Evolutionary conservation across 2,113 vertebrate genomes (phyloP).

Genomic region (Aspidoscelis tigris): DNA sequence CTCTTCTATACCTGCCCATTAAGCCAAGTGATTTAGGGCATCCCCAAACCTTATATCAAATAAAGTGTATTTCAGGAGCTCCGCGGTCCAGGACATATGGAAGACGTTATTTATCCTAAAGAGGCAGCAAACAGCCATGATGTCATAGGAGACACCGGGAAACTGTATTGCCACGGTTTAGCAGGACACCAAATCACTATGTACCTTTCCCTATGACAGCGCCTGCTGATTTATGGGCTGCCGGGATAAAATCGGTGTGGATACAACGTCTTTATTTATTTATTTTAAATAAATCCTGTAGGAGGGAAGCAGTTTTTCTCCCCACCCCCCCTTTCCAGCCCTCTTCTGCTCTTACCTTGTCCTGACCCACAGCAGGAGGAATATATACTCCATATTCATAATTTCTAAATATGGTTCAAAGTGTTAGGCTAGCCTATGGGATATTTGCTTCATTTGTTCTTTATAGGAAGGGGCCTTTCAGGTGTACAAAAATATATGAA

Average conservation of each 20-base stretch:
- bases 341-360: constrained; percentile 4
- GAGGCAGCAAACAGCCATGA: constrained; percentile 52
- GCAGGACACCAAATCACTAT: constrained; percentile 54
- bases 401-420: constrained; percentile 17
- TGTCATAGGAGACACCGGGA: constrained; percentile 54
- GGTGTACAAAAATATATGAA: neutral
- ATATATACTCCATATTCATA: neutral
- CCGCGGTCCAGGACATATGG: constrained; percentile 57
- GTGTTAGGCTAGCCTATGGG: neutral
- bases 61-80: constrained; percentile 63
- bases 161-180: neutral
- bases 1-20: constrained; percentile 63
- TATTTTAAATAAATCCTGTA: constrained; percentile 18
- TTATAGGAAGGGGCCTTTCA: constrained; percentile 7
- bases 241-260: neutral
- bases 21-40: constrained; percentile 63
- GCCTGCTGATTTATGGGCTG: constrained; percentile 58
- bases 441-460: neutral
- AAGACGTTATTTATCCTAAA: constrained; percentile 70
- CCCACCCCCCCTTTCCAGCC: neutral
- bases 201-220: constrained; percentile 38
- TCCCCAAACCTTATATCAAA: constrained; percentile 57
- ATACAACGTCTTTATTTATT: constrained; percentile 42
- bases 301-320: constrained; percentile 9
- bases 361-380: constrained; percentile 11